Conservation (phyloP, 2,113 vertebrate genomes). For the Gambusia holbrooki region DNA sequence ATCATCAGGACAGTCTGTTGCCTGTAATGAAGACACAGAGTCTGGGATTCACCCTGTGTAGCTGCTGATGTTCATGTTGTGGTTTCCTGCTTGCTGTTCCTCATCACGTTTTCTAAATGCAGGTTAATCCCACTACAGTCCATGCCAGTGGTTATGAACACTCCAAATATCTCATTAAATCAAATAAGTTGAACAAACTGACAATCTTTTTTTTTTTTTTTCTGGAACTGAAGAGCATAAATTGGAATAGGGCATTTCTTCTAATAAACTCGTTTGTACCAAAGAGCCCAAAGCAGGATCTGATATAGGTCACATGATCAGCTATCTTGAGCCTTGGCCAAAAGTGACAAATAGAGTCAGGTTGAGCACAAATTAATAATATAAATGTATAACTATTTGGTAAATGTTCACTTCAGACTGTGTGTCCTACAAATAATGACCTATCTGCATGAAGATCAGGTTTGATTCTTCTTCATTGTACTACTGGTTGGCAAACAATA, state of each 20-base stretch:
- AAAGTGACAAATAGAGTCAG: too few species aligned
- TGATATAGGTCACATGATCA: too few species aligned
- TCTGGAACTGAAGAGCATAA: not conserved
- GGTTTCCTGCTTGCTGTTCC: slow-evolving; percentile 29
- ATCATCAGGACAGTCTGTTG: slow-evolving; percentile 52
- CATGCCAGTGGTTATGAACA: not conserved
- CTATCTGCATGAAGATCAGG: too few species aligned
- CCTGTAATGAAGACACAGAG: slow-evolving; percentile 47
- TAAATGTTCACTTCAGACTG: too few species aligned
- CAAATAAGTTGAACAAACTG: not conserved
- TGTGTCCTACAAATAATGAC: too few species aligned
- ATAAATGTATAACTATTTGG: too few species aligned
- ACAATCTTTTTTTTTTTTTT: not conserved
- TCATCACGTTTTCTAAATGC: slow-evolving; percentile 20
- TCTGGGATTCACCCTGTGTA: slow-evolving; percentile 54
- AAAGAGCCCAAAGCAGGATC: not conserved
- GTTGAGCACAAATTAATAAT: too few species aligned
- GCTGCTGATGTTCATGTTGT: slow-evolving; percentile 40
- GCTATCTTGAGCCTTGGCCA: too few species aligned
- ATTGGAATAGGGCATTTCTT: not conserved
- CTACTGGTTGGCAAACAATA: too few species aligned
- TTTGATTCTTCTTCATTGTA: too few species aligned
- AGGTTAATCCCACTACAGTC: slow-evolving; percentile 14
- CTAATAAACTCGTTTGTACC: too few species aligned
- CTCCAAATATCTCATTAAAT: not conserved